Base-by-base conservation (phyloP, 2,888 invertebrate species). In the Ypsolopha scabrella region DNA sequence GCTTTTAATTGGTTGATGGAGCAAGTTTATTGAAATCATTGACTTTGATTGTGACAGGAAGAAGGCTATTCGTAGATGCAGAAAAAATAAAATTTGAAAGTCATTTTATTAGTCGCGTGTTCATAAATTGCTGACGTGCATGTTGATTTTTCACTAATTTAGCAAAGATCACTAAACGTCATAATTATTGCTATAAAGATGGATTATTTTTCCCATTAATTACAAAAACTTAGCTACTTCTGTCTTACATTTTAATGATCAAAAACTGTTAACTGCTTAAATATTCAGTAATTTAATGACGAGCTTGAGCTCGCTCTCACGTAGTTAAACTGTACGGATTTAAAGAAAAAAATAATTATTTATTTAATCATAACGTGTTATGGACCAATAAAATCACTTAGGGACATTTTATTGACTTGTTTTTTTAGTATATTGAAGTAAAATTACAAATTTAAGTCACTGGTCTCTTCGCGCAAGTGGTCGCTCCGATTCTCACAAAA, bases 301-400 rank as follows among this genome's bases (percentile, higher is more conserved):
- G 13, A 9, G 7, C 11, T 14, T 14, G 11, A 43, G 24, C 43
- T 13, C 8, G 8, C n/a, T 43, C 43, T 7, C 43, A 43, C 43
- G 24, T 4, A 43, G 43, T 43, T 14, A 24, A 43, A 24, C 24
- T 14, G 8, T 43, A 43, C 24, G 14, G 43, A 43, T 14, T 43
- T 13, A 43, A 43, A 43, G 1, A 24, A 24, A 24, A 43, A 9
- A 43, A 13, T 11, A 43, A 43, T 43, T 43, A 43, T 43, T 43
- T 14, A 43, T 43, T 11, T 8, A 13, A 7, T 13, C 43, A 24
- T 24, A 45, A 45, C 45, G 34, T 45, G 45, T 45, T 45, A 45
- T 45, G n/a, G 45, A 14, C 45, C 24, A 45, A 45, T 45, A 45
- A 45, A 45, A 33, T 45, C 35, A 45, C 45, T 45, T 45, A 45